Evolutionary conservation across 2,888 invertebrate genomes (phyloP), one percentile per base, ranked within the genome.

Genomic region (Apamea crenata): DNA sequence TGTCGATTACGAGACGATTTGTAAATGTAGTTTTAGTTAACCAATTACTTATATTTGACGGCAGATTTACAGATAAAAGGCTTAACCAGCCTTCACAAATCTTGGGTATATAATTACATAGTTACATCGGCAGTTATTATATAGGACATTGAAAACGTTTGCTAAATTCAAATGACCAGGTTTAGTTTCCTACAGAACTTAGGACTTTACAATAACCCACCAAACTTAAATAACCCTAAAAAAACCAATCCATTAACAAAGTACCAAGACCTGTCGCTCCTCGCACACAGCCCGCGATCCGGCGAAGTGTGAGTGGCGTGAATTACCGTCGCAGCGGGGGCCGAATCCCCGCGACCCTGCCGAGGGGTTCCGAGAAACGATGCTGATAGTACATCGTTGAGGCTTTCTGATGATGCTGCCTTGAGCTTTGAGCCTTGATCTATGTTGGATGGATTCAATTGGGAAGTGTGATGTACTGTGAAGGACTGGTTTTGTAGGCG

Each of bases 301-400:
- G 84, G 90, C 91, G 93, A 96, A 95, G 96, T 96, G 96, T 96
- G 95, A 96, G 93, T 90, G 89, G 91, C 92, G 96, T 95, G 96
- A 95, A 95, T 96, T 96, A 96, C 95, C 93, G 93, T 73, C 95
- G 78, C 96, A 94, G 95, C 95, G 93, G 96, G 96, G 93, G 89
- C 63, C 90, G 86, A 85, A 85, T 84, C 91, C 91, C 85, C 80
- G 86, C 90, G 85, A 85, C 85, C 88, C 88, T 71, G 74, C 81
- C 85, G 85, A 82, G 81, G 83, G 83, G 81, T 92, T 91, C 91
- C 88, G 74, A 88, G 91, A 92, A 91, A 75, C 86, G 89, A 89
- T 85, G 89, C 90, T 83, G 90, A 91, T 93, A 92, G 90, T 87
- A 83, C 87, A 81, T 83, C 80, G 82, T 78, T 72, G 85, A 82